Evolutionary conservation across 2,113 vertebrate species (phyloP).

Genomic region (Panurus biarmicus): DNA sequence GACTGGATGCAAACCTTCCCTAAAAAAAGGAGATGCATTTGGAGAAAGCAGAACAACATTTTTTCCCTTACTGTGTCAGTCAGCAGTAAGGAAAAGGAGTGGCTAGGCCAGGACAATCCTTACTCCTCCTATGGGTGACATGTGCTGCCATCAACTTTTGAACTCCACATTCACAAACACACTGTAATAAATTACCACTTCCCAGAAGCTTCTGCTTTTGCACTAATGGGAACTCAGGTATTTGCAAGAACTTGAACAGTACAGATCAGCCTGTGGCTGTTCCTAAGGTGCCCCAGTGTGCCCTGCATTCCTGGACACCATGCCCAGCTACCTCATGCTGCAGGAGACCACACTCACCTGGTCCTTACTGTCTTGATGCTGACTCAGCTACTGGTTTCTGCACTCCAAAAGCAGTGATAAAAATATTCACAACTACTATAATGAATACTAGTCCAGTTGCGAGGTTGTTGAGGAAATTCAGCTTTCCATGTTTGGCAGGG

Average conservation of each 20-base stretch:
- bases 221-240: not conserved
- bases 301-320: not conserved
- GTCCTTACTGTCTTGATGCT: slow-evolving; percentile 11
- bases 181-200: not conserved
- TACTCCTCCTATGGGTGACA: not conserved
- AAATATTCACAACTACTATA: slow-evolving; percentile 93
- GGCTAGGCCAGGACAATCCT: not conserved
- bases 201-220: not conserved
- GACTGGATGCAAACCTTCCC: not conserved
- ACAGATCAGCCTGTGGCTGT: not conserved
- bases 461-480: slow-evolving; percentile 89
- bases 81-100: not conserved
- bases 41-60: not conserved
- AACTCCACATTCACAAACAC: not conserved
- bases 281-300: not conserved
- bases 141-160: not conserved
- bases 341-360: slow-evolving; percentile 49
- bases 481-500: slow-evolving; percentile 77
- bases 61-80: not conserved
- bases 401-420: slow-evolving; percentile 95
- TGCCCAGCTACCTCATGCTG: not conserved
- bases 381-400: slow-evolving; percentile 71
- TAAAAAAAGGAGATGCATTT: not conserved
- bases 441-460: slow-evolving; percentile 89
- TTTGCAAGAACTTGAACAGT: not conserved